These are phyloP conservation scores for Sycophila sp. DNA, from an alignment of 1,140 invertebrate genomes.

Conservation along the genomic window DNA sequence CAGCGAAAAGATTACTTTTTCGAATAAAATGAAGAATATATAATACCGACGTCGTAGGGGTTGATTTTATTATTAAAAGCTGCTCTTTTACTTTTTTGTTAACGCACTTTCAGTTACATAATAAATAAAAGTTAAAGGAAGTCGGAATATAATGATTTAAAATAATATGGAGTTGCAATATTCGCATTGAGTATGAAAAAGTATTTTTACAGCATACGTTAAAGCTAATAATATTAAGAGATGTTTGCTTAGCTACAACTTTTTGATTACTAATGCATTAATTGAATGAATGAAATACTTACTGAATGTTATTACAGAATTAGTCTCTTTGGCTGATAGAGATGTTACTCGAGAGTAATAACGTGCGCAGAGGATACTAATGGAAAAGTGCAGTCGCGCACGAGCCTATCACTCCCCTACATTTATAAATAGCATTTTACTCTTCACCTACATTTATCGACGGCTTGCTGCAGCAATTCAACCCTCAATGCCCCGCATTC, in stretches of 20 bases:
- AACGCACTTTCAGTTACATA: no score
- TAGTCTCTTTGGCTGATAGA: neutral
- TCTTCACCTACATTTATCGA: slow-evolving; percentile 63
- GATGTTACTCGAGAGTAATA: neutral
- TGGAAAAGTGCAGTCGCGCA: neutral
- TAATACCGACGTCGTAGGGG: neutral
- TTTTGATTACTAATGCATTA: neutral
- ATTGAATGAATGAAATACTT: neutral
- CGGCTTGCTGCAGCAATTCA: slow-evolving; percentile 47
- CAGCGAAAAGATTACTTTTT: no score
- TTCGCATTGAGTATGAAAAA: no score
- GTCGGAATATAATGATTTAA: no score
- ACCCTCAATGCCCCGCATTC: no score
- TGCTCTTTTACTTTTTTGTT: no score
- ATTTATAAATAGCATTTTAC: slow-evolving; percentile 65
- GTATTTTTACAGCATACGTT: no score
- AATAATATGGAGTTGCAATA: no score
- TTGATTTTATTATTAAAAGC: no score
- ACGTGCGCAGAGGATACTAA: neutral
- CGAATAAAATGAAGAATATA: neutral
- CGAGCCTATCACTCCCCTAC: slow-evolving; percentile 35
- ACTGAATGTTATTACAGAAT: no score
- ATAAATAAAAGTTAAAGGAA: no score
- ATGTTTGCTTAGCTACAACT: neutral
- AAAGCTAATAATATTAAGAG: neutral